Base-by-base conservation (phyloP, 2,797 vertebrate species). In the Schizopygopsis pylzovi region DNA sequence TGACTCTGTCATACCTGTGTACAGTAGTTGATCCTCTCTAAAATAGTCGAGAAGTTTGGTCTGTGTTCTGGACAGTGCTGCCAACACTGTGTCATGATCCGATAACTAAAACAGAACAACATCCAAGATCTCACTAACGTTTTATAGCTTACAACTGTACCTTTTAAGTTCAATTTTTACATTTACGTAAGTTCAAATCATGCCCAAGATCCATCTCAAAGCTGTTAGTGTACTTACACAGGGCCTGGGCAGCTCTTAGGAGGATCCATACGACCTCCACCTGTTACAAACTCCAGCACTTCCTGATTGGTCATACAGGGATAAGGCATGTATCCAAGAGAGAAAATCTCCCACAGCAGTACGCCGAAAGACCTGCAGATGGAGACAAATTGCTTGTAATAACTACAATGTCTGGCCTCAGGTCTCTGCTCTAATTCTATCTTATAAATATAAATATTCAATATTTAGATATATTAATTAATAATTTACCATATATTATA, bases 341-440 rank as follows among this genome's bases (percentile, higher is more conserved):
- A 99, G 89, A 98, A 96, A 91, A 98, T 97, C 92, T 98, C 97
- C 97, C 97, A 98, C n/a, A 99, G 96, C 77, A 99, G 93, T 79
- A 98, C 97, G 49, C 98, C 98, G 90, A 99, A 99, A 39, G 98
- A 99, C 97, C 97, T 99, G 92, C 89, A 93, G 92, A 90, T 86
- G 93, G 90, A 90, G 93, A 90, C 89, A 93, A 71, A 92, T 56
- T n/a, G n/a, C 4, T 25, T 83, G 59, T 4, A 52, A 68, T 71
- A 25, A 56, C 11, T 33, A 2, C 6, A 45, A 11, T n/a, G 39
- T 28, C 33, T 67, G 9, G 52, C 22, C 22, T 37, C 6, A 1
- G 16, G n/a, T 72, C n/a, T 45, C 22, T n/a, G 33, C n/a, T 45
- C 43, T 45, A 45, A 11, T 45, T 45, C 9, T 45, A 45, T 45